Evolutionary conservation across 2,797 vertebrate genomes (phyloP).

Genomic region (Galaxias olidus): DNA sequence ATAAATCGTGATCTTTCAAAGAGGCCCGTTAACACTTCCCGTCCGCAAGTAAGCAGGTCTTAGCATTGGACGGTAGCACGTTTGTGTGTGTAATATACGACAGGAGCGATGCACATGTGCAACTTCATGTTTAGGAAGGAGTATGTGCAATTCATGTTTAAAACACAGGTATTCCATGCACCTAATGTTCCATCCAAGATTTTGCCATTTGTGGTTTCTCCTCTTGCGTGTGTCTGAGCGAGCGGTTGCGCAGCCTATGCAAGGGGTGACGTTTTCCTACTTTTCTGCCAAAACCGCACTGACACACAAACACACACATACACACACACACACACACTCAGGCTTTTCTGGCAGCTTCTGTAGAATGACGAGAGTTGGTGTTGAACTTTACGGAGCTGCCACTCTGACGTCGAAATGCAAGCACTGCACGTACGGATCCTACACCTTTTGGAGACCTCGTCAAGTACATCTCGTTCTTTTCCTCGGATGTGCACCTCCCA

Average conservation of each 20-base stretch:
- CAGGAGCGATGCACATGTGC: too few relatives aligned
- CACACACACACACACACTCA: neutral
- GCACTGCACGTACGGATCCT: neutral
- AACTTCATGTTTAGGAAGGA: too few relatives aligned
- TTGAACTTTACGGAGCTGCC: constrained; percentile 3
- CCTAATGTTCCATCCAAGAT: neutral
- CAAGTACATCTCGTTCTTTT: neutral
- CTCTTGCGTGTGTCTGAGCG: constrained; percentile 1
- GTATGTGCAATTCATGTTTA: too few relatives aligned
- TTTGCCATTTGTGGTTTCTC: constrained; percentile 5
- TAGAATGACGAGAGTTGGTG: neutral
- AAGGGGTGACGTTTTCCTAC: constrained; percentile 13
- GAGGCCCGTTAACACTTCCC: too few relatives aligned
- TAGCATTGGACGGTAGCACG: too few relatives aligned
- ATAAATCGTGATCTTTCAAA: too few relatives aligned
- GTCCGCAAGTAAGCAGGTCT: too few relatives aligned
- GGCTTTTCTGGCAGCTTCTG: neutral
- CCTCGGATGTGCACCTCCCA: neutral
- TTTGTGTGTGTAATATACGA: too few relatives aligned
- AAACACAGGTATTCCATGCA: too few relatives aligned
- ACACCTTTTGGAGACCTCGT: neutral
- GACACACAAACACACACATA: neutral
- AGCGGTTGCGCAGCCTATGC: neutral
- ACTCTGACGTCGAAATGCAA: constrained; percentile 4
- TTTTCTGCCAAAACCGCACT: constrained; percentile 2